phyloP scores from a whole-genome alignment of 2,113 vertebrate species.

The Dipodomys ordii region DNA sequence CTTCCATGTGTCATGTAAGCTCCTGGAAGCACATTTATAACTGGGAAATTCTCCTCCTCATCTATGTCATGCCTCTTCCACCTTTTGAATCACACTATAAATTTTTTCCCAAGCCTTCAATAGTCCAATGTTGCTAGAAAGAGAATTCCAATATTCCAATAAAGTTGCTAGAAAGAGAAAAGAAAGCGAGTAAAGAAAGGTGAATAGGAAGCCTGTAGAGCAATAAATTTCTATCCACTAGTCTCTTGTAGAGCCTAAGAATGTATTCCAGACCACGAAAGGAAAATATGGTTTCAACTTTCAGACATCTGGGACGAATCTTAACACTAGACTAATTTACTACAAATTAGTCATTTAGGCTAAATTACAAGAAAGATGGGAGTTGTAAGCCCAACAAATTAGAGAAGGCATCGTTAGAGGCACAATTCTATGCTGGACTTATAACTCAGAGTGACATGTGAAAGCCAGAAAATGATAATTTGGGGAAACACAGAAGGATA shows the following conservation, averaged over 20 bases:
- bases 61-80: background rate
- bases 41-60: slow-evolving; percentile 1
- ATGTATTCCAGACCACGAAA: slow-evolving; percentile 43
- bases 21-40: slow-evolving; percentile 18
- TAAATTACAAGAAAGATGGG: slow-evolving; percentile 20
- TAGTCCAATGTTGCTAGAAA: background rate
- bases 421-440: slow-evolving; percentile 12
- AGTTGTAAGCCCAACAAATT: slow-evolving; percentile 9
- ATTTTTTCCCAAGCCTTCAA: background rate
- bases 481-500: background rate
- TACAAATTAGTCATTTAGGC: slow-evolving; percentile 49
- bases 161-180: background rate
- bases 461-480: slow-evolving; percentile 39
- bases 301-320: slow-evolving; percentile 1
- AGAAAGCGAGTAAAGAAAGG: slow-evolving; percentile 3
- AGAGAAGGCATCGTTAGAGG: background rate
- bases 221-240: slow-evolving; percentile 44
- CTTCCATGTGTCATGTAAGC: slow-evolving; percentile 22
- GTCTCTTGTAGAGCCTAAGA: background rate
- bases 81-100: background rate
- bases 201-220: background rate
- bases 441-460: background rate
- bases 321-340: slow-evolving; percentile 33
- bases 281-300: slow-evolving; percentile 35
- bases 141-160: background rate